Base-by-base conservation (phyloP, 2,888 invertebrate species). In the Limnephilus marmoratus region DNA sequence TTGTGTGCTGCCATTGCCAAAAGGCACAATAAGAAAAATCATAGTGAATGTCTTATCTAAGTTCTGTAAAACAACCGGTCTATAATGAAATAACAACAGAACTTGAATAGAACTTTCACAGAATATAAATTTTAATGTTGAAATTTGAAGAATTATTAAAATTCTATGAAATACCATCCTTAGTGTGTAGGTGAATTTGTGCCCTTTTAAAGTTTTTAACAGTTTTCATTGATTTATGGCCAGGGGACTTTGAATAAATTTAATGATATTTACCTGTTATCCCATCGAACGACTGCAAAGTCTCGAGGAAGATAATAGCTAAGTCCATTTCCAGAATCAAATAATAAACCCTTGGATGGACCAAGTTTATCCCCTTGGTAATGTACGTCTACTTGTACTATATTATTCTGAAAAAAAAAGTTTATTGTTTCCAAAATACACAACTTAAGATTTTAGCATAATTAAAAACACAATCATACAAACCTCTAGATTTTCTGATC, bases 261-360 rank as follows among this genome's bases (percentile, higher is more conserved):
- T 2, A n/a, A 18, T 31, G 12, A 87, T 53, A 29, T 87, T 94
- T 94, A 95, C 95, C 94, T 94, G n/a, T 94, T 95, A 93, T 95
- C 94, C 96, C 96, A 96, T 90, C 96, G 95, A 31, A 96, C 95
- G 31, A 96, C 94, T 7, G 95, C 96, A 94, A 94, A 95, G 94
- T 96, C 95, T 68, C 95, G 94, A 12, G 94, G 94, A 93, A 96
- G 94, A 93, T 95, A 96, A 94, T 96, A 96, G 93, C 94, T 95
- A 80, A 96, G 94, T 29, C 96, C 96, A 80, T 94, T 94, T 93
- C 94, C 95, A 11, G 94, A 94, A 94, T 96, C 96, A n/a, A 95
- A 94, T 41, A 95, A 94, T 81, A 96, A 94, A 18, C 95, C 96
- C 18, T 94, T 94, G 2, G 96, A 96, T 89, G 94, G 94, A 24